Base-by-base conservation (phyloP, 2,888 invertebrate species). In the Margaritifera margaritifera region DNA sequence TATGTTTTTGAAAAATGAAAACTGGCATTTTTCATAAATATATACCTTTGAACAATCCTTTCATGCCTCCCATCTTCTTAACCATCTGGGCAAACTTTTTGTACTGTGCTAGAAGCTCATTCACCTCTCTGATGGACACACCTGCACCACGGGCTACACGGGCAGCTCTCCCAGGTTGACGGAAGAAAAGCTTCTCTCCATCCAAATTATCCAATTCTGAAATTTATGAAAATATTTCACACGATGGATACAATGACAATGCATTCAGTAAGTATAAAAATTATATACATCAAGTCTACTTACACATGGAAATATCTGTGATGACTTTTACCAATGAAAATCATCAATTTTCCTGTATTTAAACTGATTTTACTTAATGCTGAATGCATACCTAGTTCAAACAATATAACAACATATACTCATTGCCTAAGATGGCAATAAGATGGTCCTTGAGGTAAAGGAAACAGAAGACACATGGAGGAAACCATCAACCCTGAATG, bases 31-130 rank as follows among this genome's bases (percentile, higher is more conserved):
- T 59, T 59, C 51, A n/a, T 51, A 22, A 53, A 50, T 6, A 61
- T 67, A 74, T 74, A 90, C 91, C 91, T 83, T 98, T 99, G 91
- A 99, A 99, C 31, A 99, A 92, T 24, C 99, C 99, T 89, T 99
- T 99, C 80, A 99, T 99, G 71, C 99, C 99, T 67, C 99, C 99
- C 99, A 99, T 99, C 91, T 99, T 99, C 91, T 99, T 99, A 1
- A 99, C 99, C 77, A 99, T 98, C 52, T 97, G 98, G 25, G 99
- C 98, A 91, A 99, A 99, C 91, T 99, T 99, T 55, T 98, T 99
- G 90, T 99, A 99, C 89, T 99, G 99, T 22, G 95, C 94, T 79
- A 99, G 94, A 60, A 99, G 93, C 87, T 99, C 99, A 90, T 97
- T 96, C 0, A 99, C 99, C 90, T 99, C 98, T 81, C 95, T 93